Base-by-base conservation (phyloP, 2,113 vertebrate species). In the Falco punctatus region DNA sequence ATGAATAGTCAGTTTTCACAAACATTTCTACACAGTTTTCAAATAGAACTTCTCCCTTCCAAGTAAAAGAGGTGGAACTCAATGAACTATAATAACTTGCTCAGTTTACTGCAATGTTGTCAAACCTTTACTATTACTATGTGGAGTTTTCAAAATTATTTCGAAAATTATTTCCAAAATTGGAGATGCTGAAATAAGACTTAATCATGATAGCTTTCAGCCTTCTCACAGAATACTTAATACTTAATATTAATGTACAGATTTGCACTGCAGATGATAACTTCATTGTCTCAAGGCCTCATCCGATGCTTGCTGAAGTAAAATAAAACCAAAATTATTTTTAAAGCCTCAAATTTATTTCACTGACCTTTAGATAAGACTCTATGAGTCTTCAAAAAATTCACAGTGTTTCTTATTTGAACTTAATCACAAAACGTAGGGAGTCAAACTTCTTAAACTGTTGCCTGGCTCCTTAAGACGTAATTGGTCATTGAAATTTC, bases 141-240 rank as follows among this genome's bases (percentile, higher is more conserved):
- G n/a, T 79, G 24, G 23, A 40, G 52, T 92, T 96, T 97, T 95
- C 67, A 83, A 86, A 92, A 55, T 28, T 82, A 69, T 91, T 85
- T 97, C 72, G 71, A 93, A 96, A 88, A 33, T 17, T 81, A 73
- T 92, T 96, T 96, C 73, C 75, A 94, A 96, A 79, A 49, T 8
- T 57, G 18, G 70, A 59, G 35, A 61, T 54, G 5, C 71, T 22
- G 40, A 59, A 35, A 77, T 91, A 95, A 61, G 9, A 84, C 44
- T 69, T 95, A 77, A 57, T 24, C 26, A 73, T 81, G 12, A 44
- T 77, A 58, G 5, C 9, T 70, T 5, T 61, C 66, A 33, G 8
- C 11, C 89, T 88, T 86, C 23, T 81, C 24, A 83, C 9, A 33
- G 54, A 73, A 69, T 86, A 32, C 54, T 83, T 82, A 44, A 71